Conservation (phyloP, 2,888 invertebrate species). For the Cataglyphis livida region DNA sequence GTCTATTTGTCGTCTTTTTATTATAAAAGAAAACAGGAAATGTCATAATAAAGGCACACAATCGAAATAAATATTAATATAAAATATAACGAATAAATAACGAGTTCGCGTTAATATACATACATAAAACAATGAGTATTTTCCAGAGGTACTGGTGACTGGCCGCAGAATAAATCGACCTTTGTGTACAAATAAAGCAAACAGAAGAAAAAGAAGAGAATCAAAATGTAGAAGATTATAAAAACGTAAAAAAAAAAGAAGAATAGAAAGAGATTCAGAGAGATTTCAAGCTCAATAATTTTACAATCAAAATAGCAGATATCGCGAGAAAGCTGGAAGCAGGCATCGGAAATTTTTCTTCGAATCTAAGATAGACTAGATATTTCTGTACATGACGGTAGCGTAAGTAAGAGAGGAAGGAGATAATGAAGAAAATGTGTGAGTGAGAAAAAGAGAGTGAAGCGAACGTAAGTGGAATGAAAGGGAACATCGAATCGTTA, state of each 20-base stretch:
- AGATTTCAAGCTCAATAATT: background rate
- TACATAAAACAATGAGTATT: conserved; percentile 78
- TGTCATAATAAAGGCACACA: conserved; percentile 59
- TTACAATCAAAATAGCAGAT: background rate
- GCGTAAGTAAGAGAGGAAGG: conserved; percentile 13
- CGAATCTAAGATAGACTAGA: background rate
- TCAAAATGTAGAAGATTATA: conserved; percentile 32
- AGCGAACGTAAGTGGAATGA: conserved; percentile 14
- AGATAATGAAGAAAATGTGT: conserved; percentile 8
- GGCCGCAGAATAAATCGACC: conserved; percentile 61
- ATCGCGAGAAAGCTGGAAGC: background rate
- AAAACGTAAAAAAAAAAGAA: conserved; percentile 26
- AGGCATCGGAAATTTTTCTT: background rate
- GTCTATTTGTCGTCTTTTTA: conserved; percentile 77
- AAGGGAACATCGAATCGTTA: conserved; percentile 53
- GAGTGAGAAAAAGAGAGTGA: background rate
- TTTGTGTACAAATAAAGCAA: conserved; percentile 12
- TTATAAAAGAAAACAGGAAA: conserved; percentile 71
- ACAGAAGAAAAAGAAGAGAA: conserved; percentile 40
- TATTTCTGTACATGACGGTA: conserved; percentile 3
- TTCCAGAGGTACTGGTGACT: conserved; percentile 77
- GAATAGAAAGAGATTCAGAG: conserved; percentile 10
- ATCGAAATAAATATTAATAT: conserved; percentile 76
- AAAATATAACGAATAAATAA: conserved; percentile 74
- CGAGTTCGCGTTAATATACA: conserved; percentile 63